Base-by-base conservation (phyloP, 2,113 vertebrate species). In the Pygoscelis antarcticus region DNA sequence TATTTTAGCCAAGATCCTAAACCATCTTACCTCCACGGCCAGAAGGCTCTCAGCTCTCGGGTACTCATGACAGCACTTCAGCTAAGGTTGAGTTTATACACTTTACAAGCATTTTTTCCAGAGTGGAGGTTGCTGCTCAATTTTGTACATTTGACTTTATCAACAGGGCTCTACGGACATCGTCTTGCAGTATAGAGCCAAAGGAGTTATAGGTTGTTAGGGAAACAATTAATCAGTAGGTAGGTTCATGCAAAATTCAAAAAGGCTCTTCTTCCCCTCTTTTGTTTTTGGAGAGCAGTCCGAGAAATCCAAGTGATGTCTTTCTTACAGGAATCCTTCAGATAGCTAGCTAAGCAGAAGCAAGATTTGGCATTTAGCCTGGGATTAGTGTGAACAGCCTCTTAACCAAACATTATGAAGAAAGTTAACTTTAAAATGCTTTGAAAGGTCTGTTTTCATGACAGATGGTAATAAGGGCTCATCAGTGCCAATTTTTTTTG, bases 361-460 rank as follows among this genome's bases (percentile, higher is more conserved):
- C 75, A 93, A 94, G 74, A 91, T 72, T 97, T 96, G 97, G 97
- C 95, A 51, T 83, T 68, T 87, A 81, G 78, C 98, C 97, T 95
- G 52, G 40, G 71, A 93, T 95, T 82, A 96, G 95, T 95, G 97
- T 70, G 92, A 93, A 96, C 93, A 96, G 97, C 97, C 96, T 97
- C 91, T 91, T 93, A 92, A 89, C 93, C 96, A 82, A 96, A 95
- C 97, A 96, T 78, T 87, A 96, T 23, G 93, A 91, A 97, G 87
- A 97, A 97, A 97, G 96, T 91, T 93, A 95, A 97, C 96, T 95
- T 97, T 74, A 86, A 94, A 95, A 95, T 46, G 94, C 92, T 94
- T 95, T 97, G 96, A 96, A 97, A 97, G 98, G 96, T 95, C 97
- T 97, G 75, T 96, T 97, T 96, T 94, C 95, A 72, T 95, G 97